These are phyloP conservation scores for Adelognathus sp. DNA, from an alignment of 2,888 invertebrate species.

Conservation along the genomic window DNA sequence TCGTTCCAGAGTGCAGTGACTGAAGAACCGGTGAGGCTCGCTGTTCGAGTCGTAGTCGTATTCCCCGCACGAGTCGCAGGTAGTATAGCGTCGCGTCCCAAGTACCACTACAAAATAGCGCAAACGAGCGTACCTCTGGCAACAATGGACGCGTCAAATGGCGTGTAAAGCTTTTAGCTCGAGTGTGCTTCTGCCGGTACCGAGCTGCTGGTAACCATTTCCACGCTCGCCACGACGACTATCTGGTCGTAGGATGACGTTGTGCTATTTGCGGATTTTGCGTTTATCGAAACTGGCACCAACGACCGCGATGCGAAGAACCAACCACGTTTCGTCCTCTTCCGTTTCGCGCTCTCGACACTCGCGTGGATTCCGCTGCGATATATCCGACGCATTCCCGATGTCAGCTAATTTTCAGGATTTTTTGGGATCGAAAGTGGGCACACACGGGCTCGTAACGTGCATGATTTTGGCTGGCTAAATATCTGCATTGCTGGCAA, in stretches of 20 bases:
- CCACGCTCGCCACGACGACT: slow-evolving; percentile 26
- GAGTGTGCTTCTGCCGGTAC: slow-evolving; percentile 54
- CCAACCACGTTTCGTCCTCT: neutral
- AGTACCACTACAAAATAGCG: slow-evolving; percentile 59
- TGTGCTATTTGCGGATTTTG: slow-evolving; percentile 62
- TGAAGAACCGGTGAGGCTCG: slow-evolving; percentile 4
- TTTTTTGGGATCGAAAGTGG: too few relatives aligned
- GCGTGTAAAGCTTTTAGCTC: slow-evolving; percentile 69
- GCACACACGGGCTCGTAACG: too few relatives aligned
- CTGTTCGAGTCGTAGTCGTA: neutral
- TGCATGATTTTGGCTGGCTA: too few relatives aligned
- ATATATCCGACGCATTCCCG: neutral
- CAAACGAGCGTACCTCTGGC: slow-evolving; percentile 58
- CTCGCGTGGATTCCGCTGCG: neutral
- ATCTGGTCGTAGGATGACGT: slow-evolving; percentile 49
- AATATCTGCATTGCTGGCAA: too few relatives aligned
- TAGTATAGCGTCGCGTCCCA: slow-evolving; percentile 18
- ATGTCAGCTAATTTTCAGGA: neutral
- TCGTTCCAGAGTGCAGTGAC: slow-evolving; percentile 6
- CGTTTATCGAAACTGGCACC: slow-evolving; percentile 57
- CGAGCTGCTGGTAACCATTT: slow-evolving; percentile 16
- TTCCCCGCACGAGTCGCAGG: too few relatives aligned
- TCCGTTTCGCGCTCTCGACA: neutral
- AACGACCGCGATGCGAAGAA: neutral
- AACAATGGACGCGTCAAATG: slow-evolving; percentile 66